Percentiles rank a stretch among this genome's conserved stretches.
phyloP scores from a whole-genome alignment of 2,113 vertebrate genomes.

The Trinectes maculatus region DNA sequence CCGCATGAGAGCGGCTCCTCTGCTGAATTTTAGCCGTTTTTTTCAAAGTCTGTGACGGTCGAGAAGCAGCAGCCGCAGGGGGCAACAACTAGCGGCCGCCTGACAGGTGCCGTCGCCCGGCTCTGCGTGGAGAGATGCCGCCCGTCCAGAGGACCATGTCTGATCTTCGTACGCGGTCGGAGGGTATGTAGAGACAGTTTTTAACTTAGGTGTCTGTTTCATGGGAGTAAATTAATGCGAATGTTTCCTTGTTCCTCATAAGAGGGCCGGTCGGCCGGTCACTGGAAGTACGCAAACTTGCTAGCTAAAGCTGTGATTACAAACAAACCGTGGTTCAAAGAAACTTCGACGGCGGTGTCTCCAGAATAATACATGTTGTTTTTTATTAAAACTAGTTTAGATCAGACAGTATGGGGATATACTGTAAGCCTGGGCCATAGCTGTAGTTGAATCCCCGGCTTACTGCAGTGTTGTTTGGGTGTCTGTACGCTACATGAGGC shows the following conservation, averaged over 20 bases:
- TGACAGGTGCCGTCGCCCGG: conserved; percentile 82
- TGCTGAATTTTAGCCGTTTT: conserved; percentile 49
- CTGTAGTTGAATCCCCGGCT: background rate
- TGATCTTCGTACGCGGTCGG: conserved; percentile 89
- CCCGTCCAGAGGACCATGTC: conserved; percentile 92
- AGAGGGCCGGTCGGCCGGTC: conserved; percentile 37
- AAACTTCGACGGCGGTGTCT: conserved; percentile 6
- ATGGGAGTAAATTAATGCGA: no score
- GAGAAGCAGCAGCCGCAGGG: conserved; percentile 38
- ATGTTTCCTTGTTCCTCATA: conserved; percentile 4
- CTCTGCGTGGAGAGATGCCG: conserved; percentile 81
- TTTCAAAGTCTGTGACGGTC: conserved; percentile 50
- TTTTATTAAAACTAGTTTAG: no score
- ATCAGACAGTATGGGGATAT: no score
- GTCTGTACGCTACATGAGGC: background rate
- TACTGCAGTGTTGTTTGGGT: no score
- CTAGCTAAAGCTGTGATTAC: conserved; percentile 50
- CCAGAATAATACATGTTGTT: no score
- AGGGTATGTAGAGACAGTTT: conserved; percentile 83
- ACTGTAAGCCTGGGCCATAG: no score
- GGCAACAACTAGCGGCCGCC: conserved; percentile 46
- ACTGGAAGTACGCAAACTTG: conserved; percentile 46
- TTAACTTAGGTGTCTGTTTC: background rate
- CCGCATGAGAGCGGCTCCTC: conserved; percentile 50
- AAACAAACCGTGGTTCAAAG: conserved; percentile 14